phyloP scores from a whole-genome alignment of 2,888 invertebrate genomes.

The Athetis lepigone region DNA sequence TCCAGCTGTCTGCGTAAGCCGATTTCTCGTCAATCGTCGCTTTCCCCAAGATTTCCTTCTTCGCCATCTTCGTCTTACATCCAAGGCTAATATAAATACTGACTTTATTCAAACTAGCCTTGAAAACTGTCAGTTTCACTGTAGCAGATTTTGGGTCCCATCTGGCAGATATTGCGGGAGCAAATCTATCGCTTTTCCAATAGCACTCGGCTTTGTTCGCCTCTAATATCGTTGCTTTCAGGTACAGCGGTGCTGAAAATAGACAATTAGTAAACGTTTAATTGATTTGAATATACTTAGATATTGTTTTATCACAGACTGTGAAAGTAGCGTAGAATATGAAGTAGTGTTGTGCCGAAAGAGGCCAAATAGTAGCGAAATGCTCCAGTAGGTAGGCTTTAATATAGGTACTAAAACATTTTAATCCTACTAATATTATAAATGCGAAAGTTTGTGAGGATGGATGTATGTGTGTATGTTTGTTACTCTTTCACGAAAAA shows the following conservation, averaged over 20 bases:
- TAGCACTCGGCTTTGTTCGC: constrained; percentile 90
- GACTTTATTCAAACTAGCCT: constrained; percentile 91
- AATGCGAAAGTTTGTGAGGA: too few relatives aligned
- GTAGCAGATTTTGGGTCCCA: constrained; percentile 93
- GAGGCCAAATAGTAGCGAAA: too few relatives aligned
- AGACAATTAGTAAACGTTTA: constrained; percentile 45
- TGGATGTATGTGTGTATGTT: too few relatives aligned
- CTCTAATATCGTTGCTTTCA: constrained; percentile 94
- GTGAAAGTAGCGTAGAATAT: too few relatives aligned
- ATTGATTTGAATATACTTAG: constrained; percentile 20
- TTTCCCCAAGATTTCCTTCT: constrained; percentile 92
- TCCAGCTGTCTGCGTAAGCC: constrained; percentile 91
- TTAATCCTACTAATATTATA: too few relatives aligned
- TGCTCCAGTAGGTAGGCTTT: neutral
- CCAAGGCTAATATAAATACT: constrained; percentile 92
- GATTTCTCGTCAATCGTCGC: constrained; percentile 92
- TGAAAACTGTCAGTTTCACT: constrained; percentile 91
- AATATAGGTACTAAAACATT: neutral
- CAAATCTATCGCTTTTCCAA: constrained; percentile 94
- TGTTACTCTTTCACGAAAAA: too few relatives aligned
- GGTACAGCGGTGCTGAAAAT: constrained; percentile 92
- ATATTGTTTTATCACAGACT: too few relatives aligned
- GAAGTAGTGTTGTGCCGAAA: too few relatives aligned
- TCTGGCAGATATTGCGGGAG: constrained; percentile 94
- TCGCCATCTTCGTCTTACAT: constrained; percentile 92